A percentile compares a stretch with the other conserved stretches of the same genome.
Conservation (phyloP, 2,113 vertebrate species). For the Mohoua ochrocephala region DNA sequence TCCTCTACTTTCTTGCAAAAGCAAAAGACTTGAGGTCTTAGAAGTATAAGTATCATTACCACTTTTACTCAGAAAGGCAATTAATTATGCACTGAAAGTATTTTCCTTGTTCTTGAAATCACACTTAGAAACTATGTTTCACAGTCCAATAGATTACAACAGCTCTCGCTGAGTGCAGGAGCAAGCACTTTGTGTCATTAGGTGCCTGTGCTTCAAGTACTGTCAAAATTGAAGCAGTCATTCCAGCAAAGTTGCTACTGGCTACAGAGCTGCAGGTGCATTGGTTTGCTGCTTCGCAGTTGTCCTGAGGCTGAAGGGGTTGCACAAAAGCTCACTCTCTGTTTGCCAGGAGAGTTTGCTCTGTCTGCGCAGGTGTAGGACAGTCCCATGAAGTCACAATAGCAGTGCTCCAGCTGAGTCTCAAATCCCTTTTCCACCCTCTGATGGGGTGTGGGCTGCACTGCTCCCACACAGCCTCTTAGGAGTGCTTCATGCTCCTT, state of each 20-base stretch:
- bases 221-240: not conserved
- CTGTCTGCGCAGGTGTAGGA: not conserved
- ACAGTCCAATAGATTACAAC: not conserved
- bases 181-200: not conserved
- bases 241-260: not conserved
- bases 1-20: not conserved
- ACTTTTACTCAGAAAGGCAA: not conserved
- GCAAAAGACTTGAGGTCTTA: not conserved
- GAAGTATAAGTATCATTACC: not conserved
- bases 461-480: not conserved
- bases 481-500: not conserved
- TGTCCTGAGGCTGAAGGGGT: not conserved
- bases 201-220: not conserved
- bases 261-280: not conserved
- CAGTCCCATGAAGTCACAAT: not conserved
- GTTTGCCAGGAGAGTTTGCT: not conserved
- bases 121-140: not conserved
- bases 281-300: not conserved
- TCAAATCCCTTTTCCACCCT: not conserved
- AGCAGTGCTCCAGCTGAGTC: not conserved
- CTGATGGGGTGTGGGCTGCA: accelerated
- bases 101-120: not conserved
- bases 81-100: not conserved
- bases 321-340: not conserved
- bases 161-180: not conserved